These are phyloP conservation scores for Sitta europaea DNA, from an alignment of 2,113 vertebrate species.

Conservation along the genomic window DNA sequence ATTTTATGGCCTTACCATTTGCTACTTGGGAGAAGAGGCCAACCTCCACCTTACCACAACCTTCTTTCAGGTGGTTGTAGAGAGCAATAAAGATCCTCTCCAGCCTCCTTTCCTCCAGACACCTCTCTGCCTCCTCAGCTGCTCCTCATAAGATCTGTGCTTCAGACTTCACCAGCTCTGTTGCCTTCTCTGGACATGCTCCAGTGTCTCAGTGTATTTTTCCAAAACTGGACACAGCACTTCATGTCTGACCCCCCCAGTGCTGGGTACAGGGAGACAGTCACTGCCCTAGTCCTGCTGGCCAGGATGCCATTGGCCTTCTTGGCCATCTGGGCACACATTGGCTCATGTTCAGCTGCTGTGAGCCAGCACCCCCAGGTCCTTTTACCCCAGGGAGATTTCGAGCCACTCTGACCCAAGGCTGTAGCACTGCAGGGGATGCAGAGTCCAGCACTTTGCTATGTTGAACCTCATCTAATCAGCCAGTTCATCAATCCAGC, in stretches of 20 bases:
- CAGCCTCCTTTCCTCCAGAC: background rate
- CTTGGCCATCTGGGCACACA: background rate
- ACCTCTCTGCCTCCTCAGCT: background rate
- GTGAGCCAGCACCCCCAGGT: background rate
- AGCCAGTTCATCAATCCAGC: accelerated
- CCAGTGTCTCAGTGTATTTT: background rate
- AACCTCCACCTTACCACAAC: accelerated
- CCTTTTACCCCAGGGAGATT: background rate
- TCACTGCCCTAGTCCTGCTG: background rate
- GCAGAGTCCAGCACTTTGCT: accelerated
- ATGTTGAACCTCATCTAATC: background rate
- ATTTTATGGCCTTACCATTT: background rate
- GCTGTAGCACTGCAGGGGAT: accelerated
- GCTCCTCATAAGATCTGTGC: background rate
- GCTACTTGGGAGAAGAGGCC: background rate
- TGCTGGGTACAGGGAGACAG: background rate
- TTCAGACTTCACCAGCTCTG: background rate
- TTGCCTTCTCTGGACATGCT: background rate
- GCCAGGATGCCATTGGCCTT: background rate
- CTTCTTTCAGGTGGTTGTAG: background rate
- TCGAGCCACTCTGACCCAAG: background rate
- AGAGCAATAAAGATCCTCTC: background rate
- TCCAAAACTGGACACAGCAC: background rate
- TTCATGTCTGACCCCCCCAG: accelerated
- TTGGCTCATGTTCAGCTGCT: background rate